Conservation (phyloP, 2,113 vertebrate species). For the Saguinus midas region DNA sequence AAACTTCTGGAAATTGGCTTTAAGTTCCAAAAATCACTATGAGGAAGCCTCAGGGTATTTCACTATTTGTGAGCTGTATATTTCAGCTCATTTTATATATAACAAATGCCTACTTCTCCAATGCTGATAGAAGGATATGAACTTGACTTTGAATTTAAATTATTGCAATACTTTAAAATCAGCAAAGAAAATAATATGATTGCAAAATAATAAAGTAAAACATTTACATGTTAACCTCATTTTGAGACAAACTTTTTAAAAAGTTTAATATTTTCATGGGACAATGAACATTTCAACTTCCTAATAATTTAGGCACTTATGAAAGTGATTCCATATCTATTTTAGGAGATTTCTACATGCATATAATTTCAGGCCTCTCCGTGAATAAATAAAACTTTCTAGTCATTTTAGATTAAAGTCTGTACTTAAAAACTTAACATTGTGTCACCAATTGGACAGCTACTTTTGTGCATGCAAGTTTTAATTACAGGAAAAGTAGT, state of each 20-base stretch:
- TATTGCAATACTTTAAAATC: conserved; percentile 5
- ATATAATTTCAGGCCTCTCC: neutral
- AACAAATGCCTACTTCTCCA: conserved; percentile 31
- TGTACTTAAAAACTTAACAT: conserved; percentile 18
- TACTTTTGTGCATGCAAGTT: neutral
- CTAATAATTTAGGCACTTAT: neutral
- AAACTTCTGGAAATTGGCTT: conserved; percentile 25
- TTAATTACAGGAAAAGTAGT: conserved; percentile 22
- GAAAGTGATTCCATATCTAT: neutral
- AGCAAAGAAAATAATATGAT: neutral
- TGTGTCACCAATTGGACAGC: neutral
- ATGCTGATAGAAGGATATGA: neutral
- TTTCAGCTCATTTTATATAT: neutral
- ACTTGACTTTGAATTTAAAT: conserved; percentile 8
- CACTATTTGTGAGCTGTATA: neutral
- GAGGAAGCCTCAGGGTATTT: neutral
- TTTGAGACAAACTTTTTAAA: neutral
- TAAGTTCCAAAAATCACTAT: conserved; percentile 9
- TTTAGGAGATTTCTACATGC: conserved; percentile 2
- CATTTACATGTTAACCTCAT: neutral
- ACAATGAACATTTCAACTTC: conserved; percentile 8
- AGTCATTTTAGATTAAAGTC: neutral
- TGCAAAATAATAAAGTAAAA: neutral
- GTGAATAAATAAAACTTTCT: conserved; percentile 23
- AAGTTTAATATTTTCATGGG: conserved; percentile 10